A percentile compares a stretch with the other conserved stretches of the same genome.
Evolutionary conservation across 2,888 invertebrate genomes (phyloP).

Genomic region (Chloromyia formosa): DNA sequence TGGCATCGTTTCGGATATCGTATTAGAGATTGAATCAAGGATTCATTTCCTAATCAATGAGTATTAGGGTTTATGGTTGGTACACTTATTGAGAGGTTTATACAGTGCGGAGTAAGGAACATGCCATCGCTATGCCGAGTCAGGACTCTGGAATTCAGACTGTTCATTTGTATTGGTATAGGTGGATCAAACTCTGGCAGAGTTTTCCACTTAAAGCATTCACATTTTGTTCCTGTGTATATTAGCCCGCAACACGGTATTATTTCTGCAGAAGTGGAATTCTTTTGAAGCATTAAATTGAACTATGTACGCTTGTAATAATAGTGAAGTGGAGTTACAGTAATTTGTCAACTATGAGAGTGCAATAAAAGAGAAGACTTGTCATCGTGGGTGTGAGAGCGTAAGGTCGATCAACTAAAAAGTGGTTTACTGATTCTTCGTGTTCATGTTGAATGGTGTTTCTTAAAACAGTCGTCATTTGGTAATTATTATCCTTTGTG

Average conservation of each 20-base stretch:
- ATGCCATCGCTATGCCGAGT: constrained; percentile 1
- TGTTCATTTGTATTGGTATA: background rate
- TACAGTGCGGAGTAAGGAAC: background rate
- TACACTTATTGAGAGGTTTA: constrained; percentile 24
- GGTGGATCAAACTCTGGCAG: background rate
- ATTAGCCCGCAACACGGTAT: too few species aligned
- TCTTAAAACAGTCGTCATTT: too few species aligned
- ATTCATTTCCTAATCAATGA: constrained; percentile 39
- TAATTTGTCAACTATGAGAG: constrained; percentile 17
- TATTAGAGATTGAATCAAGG: constrained; percentile 36
- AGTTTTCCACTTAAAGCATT: background rate
- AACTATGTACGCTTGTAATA: background rate
- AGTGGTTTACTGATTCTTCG: too few species aligned
- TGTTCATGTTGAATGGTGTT: too few species aligned
- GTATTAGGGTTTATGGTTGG: constrained; percentile 29
- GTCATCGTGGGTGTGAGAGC: background rate
- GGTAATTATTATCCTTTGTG: too few species aligned
- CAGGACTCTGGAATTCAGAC: background rate
- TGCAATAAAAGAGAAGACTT: constrained; percentile 30
- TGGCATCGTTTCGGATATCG: constrained; percentile 24
- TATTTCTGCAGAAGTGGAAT: too few species aligned
- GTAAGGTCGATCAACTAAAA: too few species aligned
- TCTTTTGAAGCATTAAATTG: background rate
- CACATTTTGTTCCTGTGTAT: too few species aligned
- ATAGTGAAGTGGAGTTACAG: background rate